These are phyloP conservation scores for Monoplex corrugatus DNA, from an alignment of 2,888 invertebrate genomes.

Conservation along the genomic window DNA sequence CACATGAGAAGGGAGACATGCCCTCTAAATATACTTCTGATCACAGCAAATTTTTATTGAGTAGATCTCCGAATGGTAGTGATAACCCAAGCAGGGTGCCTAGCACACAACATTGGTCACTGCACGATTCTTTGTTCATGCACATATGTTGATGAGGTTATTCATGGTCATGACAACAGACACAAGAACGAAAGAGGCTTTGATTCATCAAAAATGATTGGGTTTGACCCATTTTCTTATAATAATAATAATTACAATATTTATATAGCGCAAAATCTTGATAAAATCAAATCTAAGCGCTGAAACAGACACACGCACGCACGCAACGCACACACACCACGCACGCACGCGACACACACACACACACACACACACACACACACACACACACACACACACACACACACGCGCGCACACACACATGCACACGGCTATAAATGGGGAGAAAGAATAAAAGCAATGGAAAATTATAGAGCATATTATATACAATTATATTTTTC, in stretches of 20 bases:
- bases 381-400: slow-evolving; percentile 8
- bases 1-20: no score
- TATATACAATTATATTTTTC: background rate
- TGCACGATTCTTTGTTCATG: background rate
- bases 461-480: background rate
- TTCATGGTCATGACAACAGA: background rate
- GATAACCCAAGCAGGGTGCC: no score
- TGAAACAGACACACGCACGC: background rate
- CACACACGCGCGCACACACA: background rate
- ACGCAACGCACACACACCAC: no score
- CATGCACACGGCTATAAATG: background rate
- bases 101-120: no score
- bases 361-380: background rate
- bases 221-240: background rate
- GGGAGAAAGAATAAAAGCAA: no score
- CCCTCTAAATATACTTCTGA: no score
- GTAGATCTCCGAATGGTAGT: no score
- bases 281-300: background rate
- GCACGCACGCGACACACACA: no score
- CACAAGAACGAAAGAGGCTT: no score
- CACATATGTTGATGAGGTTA: background rate
- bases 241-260: background rate
- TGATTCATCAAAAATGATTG: no score
- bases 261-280: background rate
- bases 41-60: no score